A percentile compares a stretch with the other conserved stretches of the same genome.
Evolutionary conservation across 2,888 invertebrate species (phyloP).

Genomic region (Camponotus fellah): DNA sequence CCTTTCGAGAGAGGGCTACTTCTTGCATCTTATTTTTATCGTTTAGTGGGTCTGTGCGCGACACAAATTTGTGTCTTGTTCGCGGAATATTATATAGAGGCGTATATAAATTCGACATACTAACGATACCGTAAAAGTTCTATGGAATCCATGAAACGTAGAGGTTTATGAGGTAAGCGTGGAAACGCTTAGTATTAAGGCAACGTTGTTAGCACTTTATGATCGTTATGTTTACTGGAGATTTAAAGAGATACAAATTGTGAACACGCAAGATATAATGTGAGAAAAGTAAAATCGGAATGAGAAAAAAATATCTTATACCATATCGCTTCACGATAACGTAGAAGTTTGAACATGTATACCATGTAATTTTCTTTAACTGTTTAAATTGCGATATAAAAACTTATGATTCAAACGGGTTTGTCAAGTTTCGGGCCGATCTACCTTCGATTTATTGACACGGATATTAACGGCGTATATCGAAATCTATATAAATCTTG

Average conservation of each 20-base stretch:
- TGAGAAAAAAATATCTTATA: not conserved
- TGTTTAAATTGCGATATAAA: slow-evolving; percentile 27
- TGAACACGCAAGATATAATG: slow-evolving; percentile 11
- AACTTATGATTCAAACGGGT: slow-evolving; percentile 37
- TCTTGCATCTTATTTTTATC: not conserved
- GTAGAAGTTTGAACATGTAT: not conserved
- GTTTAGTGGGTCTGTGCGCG: not conserved
- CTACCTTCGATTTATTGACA: slow-evolving; percentile 56
- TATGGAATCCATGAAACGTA: slow-evolving; percentile 9
- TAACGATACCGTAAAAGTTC: slow-evolving; percentile 18
- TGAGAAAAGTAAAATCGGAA: slow-evolving; percentile 17
- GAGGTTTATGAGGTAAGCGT: not conserved
- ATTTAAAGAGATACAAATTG: not conserved
- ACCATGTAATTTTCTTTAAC: slow-evolving; percentile 1
- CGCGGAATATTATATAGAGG: not conserved
- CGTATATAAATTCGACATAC: not conserved
- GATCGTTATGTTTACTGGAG: not conserved
- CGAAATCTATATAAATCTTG: slow-evolving; percentile 61
- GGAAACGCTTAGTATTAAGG: slow-evolving; percentile 15
- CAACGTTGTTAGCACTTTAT: slow-evolving; percentile 29
- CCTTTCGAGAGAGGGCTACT: not conserved
- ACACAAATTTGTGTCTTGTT: no score
- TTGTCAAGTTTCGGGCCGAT: slow-evolving; percentile 32
- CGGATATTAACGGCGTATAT: slow-evolving; percentile 49
- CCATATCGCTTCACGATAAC: not conserved